These are phyloP conservation scores for Macropus fuliginosus DNA, from an alignment of 2,797 vertebrate species.

Conservation along the genomic window DNA sequence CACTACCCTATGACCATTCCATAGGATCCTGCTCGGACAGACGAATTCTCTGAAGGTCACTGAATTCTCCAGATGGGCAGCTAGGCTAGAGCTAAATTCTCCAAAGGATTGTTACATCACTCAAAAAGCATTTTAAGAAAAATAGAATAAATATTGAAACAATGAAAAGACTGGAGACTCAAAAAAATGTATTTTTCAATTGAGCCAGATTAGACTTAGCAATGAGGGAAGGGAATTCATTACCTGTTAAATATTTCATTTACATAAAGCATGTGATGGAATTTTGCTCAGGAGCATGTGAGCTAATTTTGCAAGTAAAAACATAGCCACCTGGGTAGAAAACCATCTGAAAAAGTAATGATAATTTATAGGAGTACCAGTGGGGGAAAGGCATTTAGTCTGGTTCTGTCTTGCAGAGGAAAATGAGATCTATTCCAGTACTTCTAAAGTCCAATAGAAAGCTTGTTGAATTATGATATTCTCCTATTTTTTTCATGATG, in stretches of 20 bases:
- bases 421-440: constrained; percentile 25
- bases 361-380: constrained; percentile 38
- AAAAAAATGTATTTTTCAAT: constrained; percentile 51
- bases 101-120: constrained; percentile 3
- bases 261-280: constrained; percentile 19
- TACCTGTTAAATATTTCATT: constrained; percentile 56
- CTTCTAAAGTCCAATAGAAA: constrained; percentile 24
- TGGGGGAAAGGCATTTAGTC: constrained; percentile 45
- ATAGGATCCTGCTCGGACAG: background rate
- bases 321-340: constrained; percentile 46
- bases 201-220: constrained; percentile 35
- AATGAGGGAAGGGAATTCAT: constrained; percentile 37
- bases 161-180: constrained; percentile 51
- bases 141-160: constrained; percentile 44
- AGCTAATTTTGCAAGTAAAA: constrained; percentile 57
- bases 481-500: constrained; percentile 16
- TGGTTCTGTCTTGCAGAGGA: background rate
- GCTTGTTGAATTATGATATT: constrained; percentile 25
- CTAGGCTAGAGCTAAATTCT: constrained; percentile 6
- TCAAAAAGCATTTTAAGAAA: constrained; percentile 28
- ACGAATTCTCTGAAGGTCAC: background rate
- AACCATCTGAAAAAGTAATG: constrained; percentile 46
- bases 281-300: constrained; percentile 35
- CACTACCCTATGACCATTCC: constrained; percentile 9
- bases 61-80: constrained; percentile 35